Evolutionary conservation across 2,888 invertebrate species (phyloP).

Genomic region (Elmis aenea): DNA sequence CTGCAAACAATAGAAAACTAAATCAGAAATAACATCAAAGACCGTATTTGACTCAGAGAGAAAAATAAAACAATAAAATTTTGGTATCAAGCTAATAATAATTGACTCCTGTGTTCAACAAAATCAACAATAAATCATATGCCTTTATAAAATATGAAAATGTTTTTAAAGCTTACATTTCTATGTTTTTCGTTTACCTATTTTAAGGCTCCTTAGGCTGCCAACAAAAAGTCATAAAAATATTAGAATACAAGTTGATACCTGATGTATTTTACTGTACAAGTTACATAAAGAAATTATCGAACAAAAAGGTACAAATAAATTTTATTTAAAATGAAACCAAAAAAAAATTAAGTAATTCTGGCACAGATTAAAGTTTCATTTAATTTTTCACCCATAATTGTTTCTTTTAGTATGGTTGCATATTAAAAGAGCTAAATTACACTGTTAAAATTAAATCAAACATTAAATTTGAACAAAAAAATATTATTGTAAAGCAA

Average conservation of each 20-base stretch:
- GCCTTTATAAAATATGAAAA: conserved; percentile 19
- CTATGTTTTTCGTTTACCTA: conserved; percentile 44
- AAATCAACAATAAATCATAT: conserved; percentile 23
- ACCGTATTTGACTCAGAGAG: conserved; percentile 24
- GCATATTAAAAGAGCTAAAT: too few relatives aligned
- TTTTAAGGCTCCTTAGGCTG: conserved; percentile 44
- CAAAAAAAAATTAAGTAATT: too few relatives aligned
- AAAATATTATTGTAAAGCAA: too few relatives aligned
- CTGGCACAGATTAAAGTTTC: too few relatives aligned
- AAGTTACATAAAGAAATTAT: too few relatives aligned
- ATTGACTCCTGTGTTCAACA: conserved; percentile 19
- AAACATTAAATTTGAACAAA: too few relatives aligned
- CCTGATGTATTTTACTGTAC: too few relatives aligned
- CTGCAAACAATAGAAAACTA: conserved; percentile 48
- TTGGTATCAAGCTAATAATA: conserved; percentile 23
- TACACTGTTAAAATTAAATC: too few relatives aligned
- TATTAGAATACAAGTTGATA: conserved; percentile 40
- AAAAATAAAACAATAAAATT: conserved; percentile 21
- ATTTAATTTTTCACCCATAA: too few relatives aligned
- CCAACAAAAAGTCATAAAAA: conserved; percentile 46
- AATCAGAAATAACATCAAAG: conserved; percentile 20
- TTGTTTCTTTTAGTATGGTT: too few relatives aligned
- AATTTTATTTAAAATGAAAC: too few relatives aligned
- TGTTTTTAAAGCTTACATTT: conserved; percentile 42
- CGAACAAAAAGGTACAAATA: too few relatives aligned